Evolutionary conservation across 2,113 vertebrate species (phyloP), one percentile per base, ranked within the genome.

Genomic region (Danionella cerebrum): DNA sequence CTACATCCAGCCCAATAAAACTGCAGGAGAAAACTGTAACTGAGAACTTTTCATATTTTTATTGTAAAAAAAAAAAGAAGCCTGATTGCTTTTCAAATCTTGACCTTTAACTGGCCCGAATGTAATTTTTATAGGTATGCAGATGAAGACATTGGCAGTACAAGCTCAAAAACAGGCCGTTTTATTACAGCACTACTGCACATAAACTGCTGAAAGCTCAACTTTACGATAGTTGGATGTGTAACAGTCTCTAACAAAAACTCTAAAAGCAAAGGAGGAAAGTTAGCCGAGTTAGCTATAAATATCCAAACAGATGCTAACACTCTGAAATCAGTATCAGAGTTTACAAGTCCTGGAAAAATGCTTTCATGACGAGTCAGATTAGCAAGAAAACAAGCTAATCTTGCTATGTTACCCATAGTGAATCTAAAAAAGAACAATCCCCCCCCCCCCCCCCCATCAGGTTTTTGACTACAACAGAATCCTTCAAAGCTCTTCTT

Each of bases 111-210:
- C 19, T 33, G 45, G 18, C n/a, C n/a, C 1, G 3, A 9, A 33
- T 9, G n/a, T 53, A 21, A 5, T 35, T 35, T 47, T 78, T 73
- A 53, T 71, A 69, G 62, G 74, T 14, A 75, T 35, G 58, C 45
- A 52, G 36, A 59, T 44, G 38, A 41, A 36, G 60, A 57, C 52
- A 69, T 70, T 47, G 14, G 18, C 54, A 65, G 70, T 78, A 35
- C 16, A 14, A 16, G 10, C 22, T 27, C 50, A 65, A 70, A 67
- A 68, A 1, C 48, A 44, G 24, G 4, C 6, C 66, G 77, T 73
- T 76, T 77, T 71, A n/a, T n/a, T n/a, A n/a, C 59, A 72, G 75
- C 71, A 71, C 71, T 25, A 50, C 36, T 24, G 11, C 69, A 81
- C 76, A 69, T 39, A 72, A 58, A 65, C 57, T 3, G 65, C 69